Conservation (phyloP, 2,888 invertebrate genomes). For the Troilus luridus region DNA sequence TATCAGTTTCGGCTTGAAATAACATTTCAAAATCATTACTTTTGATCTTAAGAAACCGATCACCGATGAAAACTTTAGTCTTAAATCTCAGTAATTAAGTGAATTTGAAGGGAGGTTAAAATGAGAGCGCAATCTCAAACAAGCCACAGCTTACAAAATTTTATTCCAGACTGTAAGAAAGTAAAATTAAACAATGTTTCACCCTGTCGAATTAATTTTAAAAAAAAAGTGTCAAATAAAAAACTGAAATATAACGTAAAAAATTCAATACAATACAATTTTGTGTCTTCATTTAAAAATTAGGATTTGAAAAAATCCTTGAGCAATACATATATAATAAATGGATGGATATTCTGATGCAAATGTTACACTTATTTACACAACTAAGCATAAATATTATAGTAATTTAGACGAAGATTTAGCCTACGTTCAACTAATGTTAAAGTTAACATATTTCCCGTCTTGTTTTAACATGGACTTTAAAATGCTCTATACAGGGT, state of each 20-base stretch:
- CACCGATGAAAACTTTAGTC: too few species aligned
- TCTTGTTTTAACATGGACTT: not conserved
- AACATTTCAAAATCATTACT: too few species aligned
- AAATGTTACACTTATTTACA: constrained; percentile 48
- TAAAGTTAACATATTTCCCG: not conserved
- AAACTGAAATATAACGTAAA: constrained; percentile 8
- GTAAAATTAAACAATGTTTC: not conserved
- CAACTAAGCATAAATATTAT: constrained; percentile 49
- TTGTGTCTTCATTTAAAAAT: constrained; percentile 24
- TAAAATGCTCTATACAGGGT: not conserved
- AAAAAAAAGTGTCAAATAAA: not conserved
- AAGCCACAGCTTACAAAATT: not conserved
- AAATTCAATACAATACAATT: not conserved
- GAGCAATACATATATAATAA: constrained; percentile 59
- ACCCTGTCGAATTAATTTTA: not conserved
- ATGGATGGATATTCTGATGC: constrained; percentile 61
- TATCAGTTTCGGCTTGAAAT: not conserved
- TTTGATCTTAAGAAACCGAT: too few species aligned
- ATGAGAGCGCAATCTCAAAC: not conserved
- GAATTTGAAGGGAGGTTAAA: not conserved
- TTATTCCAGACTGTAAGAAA: not conserved
- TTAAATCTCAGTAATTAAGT: not conserved
- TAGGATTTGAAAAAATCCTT: constrained; percentile 53
- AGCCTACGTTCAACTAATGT: constrained; percentile 37
- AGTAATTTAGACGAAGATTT: constrained; percentile 19